A percentile compares a stretch with the other conserved stretches of the same genome.
These are phyloP conservation scores for Vespertilio murinus DNA, from an alignment of 2,797 vertebrate species.

Conservation along the genomic window DNA sequence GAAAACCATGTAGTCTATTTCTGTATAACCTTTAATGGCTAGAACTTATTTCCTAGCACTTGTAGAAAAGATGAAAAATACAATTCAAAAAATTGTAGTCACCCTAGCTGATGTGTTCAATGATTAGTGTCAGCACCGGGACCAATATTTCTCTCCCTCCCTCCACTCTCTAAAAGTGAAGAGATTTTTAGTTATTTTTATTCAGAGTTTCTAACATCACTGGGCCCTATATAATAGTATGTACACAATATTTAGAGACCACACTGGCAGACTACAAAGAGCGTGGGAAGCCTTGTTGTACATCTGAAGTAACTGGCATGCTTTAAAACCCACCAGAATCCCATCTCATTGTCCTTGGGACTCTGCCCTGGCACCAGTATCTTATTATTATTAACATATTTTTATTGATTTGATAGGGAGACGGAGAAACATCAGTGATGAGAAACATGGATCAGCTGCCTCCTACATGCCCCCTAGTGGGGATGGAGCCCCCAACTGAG, in stretches of 20 bases:
- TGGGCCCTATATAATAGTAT: neutral
- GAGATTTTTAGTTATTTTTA: neutral
- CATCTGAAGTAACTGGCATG: neutral
- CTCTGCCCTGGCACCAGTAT: neutral
- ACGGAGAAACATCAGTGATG: no score
- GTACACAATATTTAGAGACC: neutral
- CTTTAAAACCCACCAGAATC: neutral
- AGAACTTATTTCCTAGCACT: neutral
- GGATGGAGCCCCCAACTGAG: no score
- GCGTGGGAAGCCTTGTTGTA: neutral
- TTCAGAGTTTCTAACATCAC: neutral
- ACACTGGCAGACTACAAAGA: neutral
- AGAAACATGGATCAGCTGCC: no score
- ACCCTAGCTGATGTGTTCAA: no score
- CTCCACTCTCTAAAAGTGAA: no score
- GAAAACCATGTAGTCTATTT: neutral
- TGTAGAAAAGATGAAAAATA: neutral
- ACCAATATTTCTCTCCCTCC: no score
- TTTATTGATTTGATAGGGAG: no score
- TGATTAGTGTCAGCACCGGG: no score
- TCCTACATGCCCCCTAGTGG: no score
- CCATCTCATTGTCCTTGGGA: neutral
- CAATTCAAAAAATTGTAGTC: neutral
- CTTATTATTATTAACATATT: neutral
- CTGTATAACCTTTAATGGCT: neutral